These are phyloP conservation scores for Acridotheres tristis DNA, from an alignment of 2,797 vertebrate species.

Conservation along the genomic window DNA sequence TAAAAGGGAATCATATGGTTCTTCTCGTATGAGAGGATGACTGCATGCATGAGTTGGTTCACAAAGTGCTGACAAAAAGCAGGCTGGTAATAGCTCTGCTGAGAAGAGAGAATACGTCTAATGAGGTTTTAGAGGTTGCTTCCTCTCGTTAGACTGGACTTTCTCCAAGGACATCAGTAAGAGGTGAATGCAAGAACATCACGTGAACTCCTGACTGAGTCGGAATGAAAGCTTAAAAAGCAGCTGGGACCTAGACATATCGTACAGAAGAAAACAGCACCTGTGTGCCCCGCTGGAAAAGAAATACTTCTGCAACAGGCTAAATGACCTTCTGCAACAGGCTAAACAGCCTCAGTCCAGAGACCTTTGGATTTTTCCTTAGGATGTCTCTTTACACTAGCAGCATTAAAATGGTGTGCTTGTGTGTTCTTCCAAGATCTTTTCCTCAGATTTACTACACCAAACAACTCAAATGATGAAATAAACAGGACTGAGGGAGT, in stretches of 20 bases:
- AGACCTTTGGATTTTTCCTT: background rate
- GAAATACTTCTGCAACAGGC: background rate
- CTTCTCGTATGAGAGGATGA: constrained; percentile 40
- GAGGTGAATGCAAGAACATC: background rate
- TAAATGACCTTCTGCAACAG: background rate
- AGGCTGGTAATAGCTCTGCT: constrained; percentile 34
- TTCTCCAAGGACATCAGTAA: background rate
- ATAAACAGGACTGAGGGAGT: background rate
- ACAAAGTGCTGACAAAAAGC: constrained; percentile 66
- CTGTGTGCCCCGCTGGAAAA: background rate
- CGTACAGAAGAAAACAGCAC: background rate
- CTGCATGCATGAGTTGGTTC: constrained; percentile 39
- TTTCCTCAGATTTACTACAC: background rate
- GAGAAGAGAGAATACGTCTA: constrained; percentile 9
- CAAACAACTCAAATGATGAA: background rate
- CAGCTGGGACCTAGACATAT: background rate
- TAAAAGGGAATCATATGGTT: constrained; percentile 50
- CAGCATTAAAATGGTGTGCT: background rate
- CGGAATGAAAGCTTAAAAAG: background rate
- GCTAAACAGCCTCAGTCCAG: background rate
- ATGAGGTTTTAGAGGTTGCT: constrained; percentile 5
- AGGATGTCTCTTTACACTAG: background rate
- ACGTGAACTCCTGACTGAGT: background rate
- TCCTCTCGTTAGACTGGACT: constrained; percentile 14
- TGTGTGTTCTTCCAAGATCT: background rate